Percentiles rank a stretch among this genome's conserved stretches.
Conservation (phyloP, 2,797 vertebrate species). For the Tenualosa ilisha region DNA sequence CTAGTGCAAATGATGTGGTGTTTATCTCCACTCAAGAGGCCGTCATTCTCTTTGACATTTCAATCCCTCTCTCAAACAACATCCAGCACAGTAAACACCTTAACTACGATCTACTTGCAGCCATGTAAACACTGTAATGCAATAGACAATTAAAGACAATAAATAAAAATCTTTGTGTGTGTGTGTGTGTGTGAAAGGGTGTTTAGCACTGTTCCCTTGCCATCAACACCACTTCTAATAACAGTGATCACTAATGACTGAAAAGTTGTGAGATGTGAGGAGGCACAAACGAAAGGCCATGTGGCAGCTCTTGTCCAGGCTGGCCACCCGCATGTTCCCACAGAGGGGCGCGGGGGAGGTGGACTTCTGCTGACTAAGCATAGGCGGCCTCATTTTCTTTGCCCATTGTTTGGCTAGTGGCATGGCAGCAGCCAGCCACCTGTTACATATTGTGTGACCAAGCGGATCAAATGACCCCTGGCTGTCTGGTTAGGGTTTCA, state of each 20-base stretch:
- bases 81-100: neutral
- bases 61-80: neutral
- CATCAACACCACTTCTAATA: neutral
- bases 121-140: neutral
- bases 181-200: neutral
- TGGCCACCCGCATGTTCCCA: neutral
- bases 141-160: neutral
- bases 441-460: slow-evolving; percentile 52
- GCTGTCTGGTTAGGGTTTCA: slow-evolving; percentile 50
- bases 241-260: neutral
- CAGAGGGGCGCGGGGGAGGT: slow-evolving; percentile 39
- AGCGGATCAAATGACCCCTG: slow-evolving; percentile 53
- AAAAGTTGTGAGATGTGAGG: neutral
- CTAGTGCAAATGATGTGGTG: neutral
- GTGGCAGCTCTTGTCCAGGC: neutral
- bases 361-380: slow-evolving; percentile 27
- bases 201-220: neutral
- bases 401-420: slow-evolving; percentile 60
- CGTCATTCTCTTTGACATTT: neutral
- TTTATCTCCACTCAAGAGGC: neutral
- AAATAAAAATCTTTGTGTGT: neutral
- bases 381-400: slow-evolving; percentile 45
- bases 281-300: neutral
- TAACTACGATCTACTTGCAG: neutral
- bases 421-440: slow-evolving; percentile 60